Evolutionary conservation across 2,888 invertebrate species (phyloP).

Genomic region (Oxystoma pomonae): DNA sequence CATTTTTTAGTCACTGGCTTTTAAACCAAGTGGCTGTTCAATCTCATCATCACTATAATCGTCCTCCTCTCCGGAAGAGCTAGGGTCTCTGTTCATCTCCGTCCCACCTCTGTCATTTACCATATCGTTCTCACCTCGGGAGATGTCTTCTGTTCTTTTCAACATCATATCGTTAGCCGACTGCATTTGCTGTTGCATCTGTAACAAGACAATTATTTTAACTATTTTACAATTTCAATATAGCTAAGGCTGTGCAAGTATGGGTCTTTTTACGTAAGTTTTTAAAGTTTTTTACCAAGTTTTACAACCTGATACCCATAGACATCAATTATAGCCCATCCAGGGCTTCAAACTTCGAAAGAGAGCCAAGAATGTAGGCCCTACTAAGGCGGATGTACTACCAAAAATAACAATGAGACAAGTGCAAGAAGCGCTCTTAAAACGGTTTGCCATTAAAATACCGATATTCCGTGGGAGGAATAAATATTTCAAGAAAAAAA

Average conservation of each 20-base stretch:
- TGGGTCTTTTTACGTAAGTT: too few relatives aligned
- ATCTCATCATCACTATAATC: conserved; percentile 52
- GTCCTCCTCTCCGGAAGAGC: conserved; percentile 52
- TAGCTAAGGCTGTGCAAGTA: too few relatives aligned
- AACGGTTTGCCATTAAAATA: too few relatives aligned
- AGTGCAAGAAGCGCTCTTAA: too few relatives aligned
- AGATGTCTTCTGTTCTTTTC: conserved; percentile 48
- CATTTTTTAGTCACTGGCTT: conserved; percentile 41
- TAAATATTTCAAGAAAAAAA: too few relatives aligned
- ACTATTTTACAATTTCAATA: too few relatives aligned
- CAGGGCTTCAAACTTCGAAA: too few relatives aligned
- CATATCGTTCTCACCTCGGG: conserved; percentile 53
- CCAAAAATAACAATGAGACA: too few relatives aligned
- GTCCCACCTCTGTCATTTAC: conserved; percentile 53
- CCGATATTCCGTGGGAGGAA: too few relatives aligned
- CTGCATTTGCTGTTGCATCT: conserved; percentile 51
- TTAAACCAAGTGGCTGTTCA: conserved; percentile 48
- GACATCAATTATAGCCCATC: too few relatives aligned
- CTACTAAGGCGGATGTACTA: too few relatives aligned
- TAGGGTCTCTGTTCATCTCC: conserved; percentile 34
- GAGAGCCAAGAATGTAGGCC: too few relatives aligned
- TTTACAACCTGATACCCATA: background rate
- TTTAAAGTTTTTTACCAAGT: background rate
- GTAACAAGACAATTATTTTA: background rate
- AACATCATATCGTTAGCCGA: conserved; percentile 53